Evolutionary conservation across 2,113 vertebrate genomes (phyloP), one percentile per base, ranked within the genome.

Genomic region (Sapajus apella): DNA sequence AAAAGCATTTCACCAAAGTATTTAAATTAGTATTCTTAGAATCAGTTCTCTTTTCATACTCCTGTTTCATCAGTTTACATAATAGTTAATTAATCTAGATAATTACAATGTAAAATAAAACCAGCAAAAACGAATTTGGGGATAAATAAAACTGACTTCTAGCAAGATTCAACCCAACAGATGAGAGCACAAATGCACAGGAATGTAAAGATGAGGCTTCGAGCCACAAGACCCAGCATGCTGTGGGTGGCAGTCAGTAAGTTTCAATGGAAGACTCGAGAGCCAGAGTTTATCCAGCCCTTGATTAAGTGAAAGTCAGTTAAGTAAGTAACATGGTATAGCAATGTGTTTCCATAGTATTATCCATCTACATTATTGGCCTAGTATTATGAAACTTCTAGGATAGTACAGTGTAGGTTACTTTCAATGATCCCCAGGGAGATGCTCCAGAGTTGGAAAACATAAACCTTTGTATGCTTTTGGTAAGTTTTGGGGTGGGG

Each of bases 61-160:
- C 61, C 30, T 79, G 4, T 91, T 95, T 94, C 6, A 58, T 93
- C 86, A 76, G 47, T 80, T 96, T 90, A 77, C 20, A n/a, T 86
- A 88, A 37, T 88, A 88, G 91, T 92, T 90, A 79, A 92, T 94
- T 88, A 92, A 91, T 90, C n/a, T 80, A 45, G 56, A 56, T 90
- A 84, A 92, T 94, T 80, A 81, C 8, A 76, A 32, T 90, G 37
- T 90, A 84, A 95, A 96, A 66, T 50, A 85, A 80, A 94, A 84
- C 6, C 9, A 20, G 93, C 52, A 3, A 73, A 77, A 88, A 52
- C n/a, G 76, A 87, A 3, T 90, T 96, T 96, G 61, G 50, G 70
- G 94, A 68, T 77, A 96, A 96, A 80, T 96, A 61, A 91, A 80
- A 84, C 23, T 13, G 35, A 88, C 50, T 82, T 50, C 52, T 95